Percentiles rank a stretch among this genome's conserved stretches.
phyloP scores from a whole-genome alignment of 92 coral and sea anemone genomes.

The Umimayanthus kanabou region DNA sequence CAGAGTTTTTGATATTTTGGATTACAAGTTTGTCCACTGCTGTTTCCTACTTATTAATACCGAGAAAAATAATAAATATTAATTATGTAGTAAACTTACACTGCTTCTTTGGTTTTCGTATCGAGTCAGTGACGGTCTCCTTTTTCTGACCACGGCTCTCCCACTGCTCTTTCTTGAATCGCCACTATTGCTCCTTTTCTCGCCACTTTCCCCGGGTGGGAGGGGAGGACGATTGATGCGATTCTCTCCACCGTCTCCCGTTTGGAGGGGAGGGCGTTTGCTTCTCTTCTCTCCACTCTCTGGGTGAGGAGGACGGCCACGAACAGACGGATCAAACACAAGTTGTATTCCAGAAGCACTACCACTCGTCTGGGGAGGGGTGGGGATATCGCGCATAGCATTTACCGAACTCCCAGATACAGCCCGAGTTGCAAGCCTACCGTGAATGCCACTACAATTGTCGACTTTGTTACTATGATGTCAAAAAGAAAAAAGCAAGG shows the following conservation, averaged over 20 bases:
- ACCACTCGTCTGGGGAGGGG: not conserved
- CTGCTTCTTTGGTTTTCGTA: slow-evolving; percentile 60
- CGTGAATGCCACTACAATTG: not conserved
- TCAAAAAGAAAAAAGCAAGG: slow-evolving; percentile 3
- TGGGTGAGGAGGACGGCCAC: slow-evolving; percentile 53
- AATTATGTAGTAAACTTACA: slow-evolving; percentile 47
- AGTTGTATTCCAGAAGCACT: slow-evolving; percentile 21
- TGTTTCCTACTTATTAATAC: not conserved
- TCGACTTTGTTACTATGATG: not conserved
- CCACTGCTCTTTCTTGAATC: slow-evolving; percentile 50
- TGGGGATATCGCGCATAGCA: not conserved
- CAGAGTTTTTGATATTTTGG: too few species aligned
- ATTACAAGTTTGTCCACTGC: too few species aligned
- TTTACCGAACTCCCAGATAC: not conserved
- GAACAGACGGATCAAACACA: slow-evolving; percentile 38
- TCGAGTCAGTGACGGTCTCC: slow-evolving; percentile 41
- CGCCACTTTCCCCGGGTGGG: slow-evolving; percentile 50
- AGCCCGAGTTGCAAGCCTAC: not conserved
- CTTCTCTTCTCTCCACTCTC: slow-evolving; percentile 25
- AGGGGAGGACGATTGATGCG: slow-evolving; percentile 49
- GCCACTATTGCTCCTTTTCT: slow-evolving; percentile 50
- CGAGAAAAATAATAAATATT: not conserved
- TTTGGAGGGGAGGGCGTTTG: slow-evolving; percentile 44
- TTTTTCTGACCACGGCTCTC: slow-evolving; percentile 15
- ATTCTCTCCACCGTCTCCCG: slow-evolving; percentile 5